Evolutionary conservation across 1,140 invertebrate species (phyloP), one percentile per base, ranked within the genome.

Genomic region (Thereuonema tuberculata): DNA sequence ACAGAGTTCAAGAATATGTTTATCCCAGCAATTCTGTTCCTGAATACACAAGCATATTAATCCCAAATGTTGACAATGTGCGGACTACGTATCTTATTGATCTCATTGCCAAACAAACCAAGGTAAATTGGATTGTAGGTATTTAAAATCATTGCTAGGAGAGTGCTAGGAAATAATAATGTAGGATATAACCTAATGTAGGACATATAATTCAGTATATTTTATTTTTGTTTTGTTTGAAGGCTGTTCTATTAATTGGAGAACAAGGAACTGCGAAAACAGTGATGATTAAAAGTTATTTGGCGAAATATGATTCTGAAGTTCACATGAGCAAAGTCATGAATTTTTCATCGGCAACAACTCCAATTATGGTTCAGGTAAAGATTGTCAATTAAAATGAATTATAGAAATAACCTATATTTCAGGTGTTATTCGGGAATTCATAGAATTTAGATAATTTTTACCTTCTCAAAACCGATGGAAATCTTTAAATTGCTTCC

Each of bases 221-320:
- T n/a, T n/a, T n/a, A n/a, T n/a, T n/a, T n/a, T n/a, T n/a, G n/a
- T n/a, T n/a, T n/a, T n/a, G n/a, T n/a, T n/a, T n/a, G 21, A 60
- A 74, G 71, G 81, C 86, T 0, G 88, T 91, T 0, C 71, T 93
- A 48, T 71, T 98, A 37, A 85, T 93, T 63, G 94, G 93, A 53
- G 93, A 97, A 74, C 91, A 93, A 74, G 93, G 94, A 26, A 94
- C 93, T 0, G 93, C 89, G 0, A 98, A 96, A 77, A 97, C 90
- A 0, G 87, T 95, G 0, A 96, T 97, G 84, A 89, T 97, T 81
- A 95, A 96, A 72, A 83, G 87, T 2, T 96, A 91, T 69, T 90
- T 94, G 84, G 86, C 84, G 65, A 89, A 90, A 71, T 87, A 87
- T 63, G 93, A 93, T 74, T 82, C 88, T 1, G 93, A 96, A 68